Conservation (phyloP, 2,797 vertebrate species). For the Parauchenoglanis punctatus region DNA sequence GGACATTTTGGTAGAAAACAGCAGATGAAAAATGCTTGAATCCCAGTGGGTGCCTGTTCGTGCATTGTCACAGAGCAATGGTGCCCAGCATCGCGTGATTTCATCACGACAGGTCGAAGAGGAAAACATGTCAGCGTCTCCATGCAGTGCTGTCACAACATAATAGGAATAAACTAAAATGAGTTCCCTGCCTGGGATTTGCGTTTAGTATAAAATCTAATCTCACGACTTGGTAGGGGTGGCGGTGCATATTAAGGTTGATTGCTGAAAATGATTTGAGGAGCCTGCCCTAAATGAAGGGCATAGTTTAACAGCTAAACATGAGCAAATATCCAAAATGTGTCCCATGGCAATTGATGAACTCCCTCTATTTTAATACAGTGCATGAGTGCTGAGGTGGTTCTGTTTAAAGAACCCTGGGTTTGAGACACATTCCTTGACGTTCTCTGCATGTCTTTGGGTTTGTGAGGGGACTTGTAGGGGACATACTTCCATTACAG, state of each 20-base stretch:
- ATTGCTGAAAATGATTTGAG: constrained; percentile 37
- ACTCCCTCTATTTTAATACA: constrained; percentile 33
- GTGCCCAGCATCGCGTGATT: constrained; percentile 21
- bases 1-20: constrained; percentile 31
- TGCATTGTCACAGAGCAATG: constrained; percentile 4
- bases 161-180: constrained; percentile 34
- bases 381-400: constrained; percentile 29
- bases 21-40: constrained; percentile 37
- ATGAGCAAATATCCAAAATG: constrained; percentile 15
- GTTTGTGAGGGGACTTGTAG: constrained; percentile 45
- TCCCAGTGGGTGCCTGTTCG: constrained; percentile 20
- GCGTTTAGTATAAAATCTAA: constrained; percentile 49
- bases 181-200: constrained; percentile 30
- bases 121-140: constrained; percentile 38
- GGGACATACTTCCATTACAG: constrained; percentile 40
- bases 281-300: constrained; percentile 27
- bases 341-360: constrained; percentile 31
- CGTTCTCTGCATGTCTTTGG: constrained; percentile 39
- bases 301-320: constrained; percentile 41
- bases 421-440: constrained; percentile 39
- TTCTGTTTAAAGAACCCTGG: constrained; percentile 32
- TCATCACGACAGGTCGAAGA: constrained; percentile 33
- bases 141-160: constrained; percentile 29
- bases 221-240: constrained; percentile 38
- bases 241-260: constrained; percentile 31